phyloP scores from a whole-genome alignment of 2,797 vertebrate species.

The Tiaroga cobitis region DNA sequence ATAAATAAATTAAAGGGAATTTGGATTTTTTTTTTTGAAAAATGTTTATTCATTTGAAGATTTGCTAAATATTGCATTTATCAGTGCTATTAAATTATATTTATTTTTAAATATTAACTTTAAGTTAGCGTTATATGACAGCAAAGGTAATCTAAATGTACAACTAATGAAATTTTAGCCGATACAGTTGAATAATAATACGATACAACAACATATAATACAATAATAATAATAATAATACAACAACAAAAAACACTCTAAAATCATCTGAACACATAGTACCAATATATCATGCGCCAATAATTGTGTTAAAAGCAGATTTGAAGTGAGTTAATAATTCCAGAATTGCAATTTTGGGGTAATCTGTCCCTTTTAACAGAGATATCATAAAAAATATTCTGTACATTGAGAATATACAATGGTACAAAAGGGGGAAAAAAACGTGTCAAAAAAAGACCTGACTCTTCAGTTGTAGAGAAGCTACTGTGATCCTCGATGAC shows the following conservation, averaged over 20 bases:
- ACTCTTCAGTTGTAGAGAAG: slow-evolving; percentile 66
- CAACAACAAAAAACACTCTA: no score
- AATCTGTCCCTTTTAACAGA: not conserved
- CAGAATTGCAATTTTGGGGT: not conserved
- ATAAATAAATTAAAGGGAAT: not conserved
- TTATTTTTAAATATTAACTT: no score
- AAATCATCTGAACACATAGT: not conserved
- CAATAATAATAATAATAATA: not conserved
- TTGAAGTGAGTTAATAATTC: not conserved
- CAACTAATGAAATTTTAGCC: not conserved
- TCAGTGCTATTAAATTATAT: not conserved
- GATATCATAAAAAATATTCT: not conserved
- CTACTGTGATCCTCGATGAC: slow-evolving; percentile 64
- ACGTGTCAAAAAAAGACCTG: slow-evolving; percentile 69
- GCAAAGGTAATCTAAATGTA: not conserved
- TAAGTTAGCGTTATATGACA: not conserved
- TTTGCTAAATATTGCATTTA: not conserved
- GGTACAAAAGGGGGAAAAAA: not conserved
- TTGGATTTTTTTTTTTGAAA: no score
- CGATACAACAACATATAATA: no score
- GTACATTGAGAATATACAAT: not conserved
- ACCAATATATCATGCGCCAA: not conserved
- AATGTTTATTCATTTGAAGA: not conserved
- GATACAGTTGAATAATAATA: not conserved
- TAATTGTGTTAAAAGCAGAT: not conserved